Evolutionary conservation across 2,113 vertebrate species (phyloP), one percentile per base, ranked within the genome.

Genomic region (Marcusenius ussheri): DNA sequence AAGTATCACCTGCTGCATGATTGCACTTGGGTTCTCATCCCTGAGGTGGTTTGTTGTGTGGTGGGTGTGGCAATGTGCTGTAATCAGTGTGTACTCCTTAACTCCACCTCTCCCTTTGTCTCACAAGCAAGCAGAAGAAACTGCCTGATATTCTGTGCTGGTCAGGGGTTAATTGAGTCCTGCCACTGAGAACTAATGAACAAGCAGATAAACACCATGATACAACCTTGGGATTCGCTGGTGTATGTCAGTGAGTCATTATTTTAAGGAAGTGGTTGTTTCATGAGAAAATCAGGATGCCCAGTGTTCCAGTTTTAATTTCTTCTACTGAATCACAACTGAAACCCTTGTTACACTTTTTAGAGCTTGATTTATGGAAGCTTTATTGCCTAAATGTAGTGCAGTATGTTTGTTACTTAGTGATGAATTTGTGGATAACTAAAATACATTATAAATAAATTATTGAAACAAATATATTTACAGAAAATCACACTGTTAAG

Each of bases 121-220:
- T 77, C 13, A 77, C 31, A 39, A 77, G 70, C 5, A 77, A 39
- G 70, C 27, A 5, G 70, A 47, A 46, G 39, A 46, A 83, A 24
- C 91, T 88, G 85, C 91, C 70, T 80, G 90, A 58, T 89, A 92
- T 89, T 27, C 80, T 45, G 31, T 51, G 50, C 89, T 66, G 89
- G 47, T 87, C 58, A 77, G 83, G 53, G 84, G 27, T 83, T 31
- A 91, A 31, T 91, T 89, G 87, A 90, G 85, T 24, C 2, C 88
- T 91, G 31, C 31, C 31, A 39, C 70, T 77, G 45, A 21, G 45
- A 47, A 47, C 80, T 83, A 47, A 84, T 47, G 46, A n/a, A n/a
- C 83, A 85, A 49, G 83, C 42, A 27, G 83, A 49, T 46, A 24
- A 85, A n/a, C 8, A 49, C 19, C 21, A 27, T 47, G 21, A n/a